Evolutionary conservation across 2,797 vertebrate species (phyloP), one percentile per base, ranked within the genome.

Genomic region (Cetoscarus ocellatus): DNA sequence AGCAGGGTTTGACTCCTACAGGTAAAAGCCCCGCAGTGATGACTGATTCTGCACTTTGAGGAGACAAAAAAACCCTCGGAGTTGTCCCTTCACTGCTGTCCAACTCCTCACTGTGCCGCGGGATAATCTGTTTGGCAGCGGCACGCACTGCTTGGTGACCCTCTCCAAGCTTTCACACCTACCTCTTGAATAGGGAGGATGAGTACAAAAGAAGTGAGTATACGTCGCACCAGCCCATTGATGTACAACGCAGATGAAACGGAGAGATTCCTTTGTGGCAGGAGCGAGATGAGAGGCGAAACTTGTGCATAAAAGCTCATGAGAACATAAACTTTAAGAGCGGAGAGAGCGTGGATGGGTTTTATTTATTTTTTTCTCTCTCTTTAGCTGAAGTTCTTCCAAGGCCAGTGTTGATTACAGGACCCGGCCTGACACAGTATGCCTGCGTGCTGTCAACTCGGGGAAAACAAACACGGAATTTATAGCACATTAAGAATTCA

Each of bases 401-500:
- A 93, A 91, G 91, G 88, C 89, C 88, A 71, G 82, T 17, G 77
- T 79, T 92, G 91, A 92, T 91, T 91, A 91, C 83, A 91, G 88
- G 87, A 85, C 88, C 71, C 79, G 75, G 83, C 82, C 82, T 62
- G 88, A 88, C 82, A 90, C 87, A 88, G 86, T 86, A 61, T 88
- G 93, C 86, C 82, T 89, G 86, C 50, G 82, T 72, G 82, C 86
- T 90, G 93, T 93, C 93, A 94, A 91, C 87, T 86, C 72, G 49
- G 69, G 66, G 86, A 92, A 93, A 94, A 94, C 93, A 94, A 94
- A 93, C 93, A 94, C 54, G 85, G 91, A 91, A 93, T 92, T 94
- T 92, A 93, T 92, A 93, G 89, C 91, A 87, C 92, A 93, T 94
- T 94, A 94, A 94, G 91, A 93, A 94, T 94, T 94, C 92, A 94